A percentile compares a stretch with the other conserved stretches of the same genome.
These are phyloP conservation scores for Carcinoscorpius rotundicauda DNA, from an alignment of 1,140 invertebrate genomes.

Conservation along the genomic window DNA sequence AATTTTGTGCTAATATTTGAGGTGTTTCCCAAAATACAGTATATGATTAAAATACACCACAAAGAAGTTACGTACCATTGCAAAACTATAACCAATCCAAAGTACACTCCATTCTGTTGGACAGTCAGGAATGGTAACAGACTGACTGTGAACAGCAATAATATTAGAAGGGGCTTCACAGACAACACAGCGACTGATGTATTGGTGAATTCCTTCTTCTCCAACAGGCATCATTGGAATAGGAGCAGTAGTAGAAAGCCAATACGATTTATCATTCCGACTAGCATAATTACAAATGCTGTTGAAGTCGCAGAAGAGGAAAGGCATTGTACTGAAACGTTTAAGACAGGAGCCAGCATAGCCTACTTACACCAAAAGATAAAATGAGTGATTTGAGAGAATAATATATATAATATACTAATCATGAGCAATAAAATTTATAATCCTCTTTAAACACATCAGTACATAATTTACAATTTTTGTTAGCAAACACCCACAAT, in stretches of 20 bases:
- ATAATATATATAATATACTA: too few relatives aligned
- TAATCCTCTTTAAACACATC: neutral
- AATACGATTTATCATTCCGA: slow-evolving; percentile 91
- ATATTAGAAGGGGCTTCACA: slow-evolving; percentile 77
- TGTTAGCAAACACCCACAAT: too few relatives aligned
- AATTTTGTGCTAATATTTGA: too few relatives aligned
- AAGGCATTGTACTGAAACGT: slow-evolving; percentile 95
- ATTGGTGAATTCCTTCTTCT: slow-evolving; percentile 62
- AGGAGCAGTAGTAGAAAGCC: slow-evolving; percentile 82
- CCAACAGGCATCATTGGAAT: slow-evolving; percentile 81
- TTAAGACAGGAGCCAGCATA: slow-evolving; percentile 69
- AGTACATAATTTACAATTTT: neutral
- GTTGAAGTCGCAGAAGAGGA: slow-evolving; percentile 91
- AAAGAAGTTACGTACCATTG: slow-evolving; percentile 55
- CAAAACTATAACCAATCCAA: slow-evolving; percentile 82
- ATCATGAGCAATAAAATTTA: neutral
- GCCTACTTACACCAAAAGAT: slow-evolving; percentile 6
- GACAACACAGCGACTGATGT: slow-evolving; percentile 81
- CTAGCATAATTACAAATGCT: slow-evolving; percentile 95
- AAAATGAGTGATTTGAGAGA: too few relatives aligned
- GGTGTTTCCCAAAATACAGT: too few relatives aligned
- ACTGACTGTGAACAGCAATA: slow-evolving; percentile 84
- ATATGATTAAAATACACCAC: neutral
- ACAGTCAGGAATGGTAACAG: slow-evolving; percentile 64
- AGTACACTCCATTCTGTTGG: slow-evolving; percentile 74